Base-by-base conservation (phyloP, 2,888 invertebrate species). In the Chelonus formosanus region DNA sequence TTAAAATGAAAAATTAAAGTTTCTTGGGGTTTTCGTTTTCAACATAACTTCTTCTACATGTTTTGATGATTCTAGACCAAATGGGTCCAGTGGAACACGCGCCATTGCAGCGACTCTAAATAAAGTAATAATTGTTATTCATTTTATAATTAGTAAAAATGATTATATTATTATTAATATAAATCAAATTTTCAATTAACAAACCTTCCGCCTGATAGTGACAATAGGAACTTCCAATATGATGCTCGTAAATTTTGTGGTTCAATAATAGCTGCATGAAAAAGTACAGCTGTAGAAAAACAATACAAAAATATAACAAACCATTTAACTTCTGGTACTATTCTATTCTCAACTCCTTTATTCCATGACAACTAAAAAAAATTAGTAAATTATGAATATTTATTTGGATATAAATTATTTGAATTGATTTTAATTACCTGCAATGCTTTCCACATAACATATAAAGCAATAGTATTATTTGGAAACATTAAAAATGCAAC, bases 361-460 rank as follows among this genome's bases (percentile, higher is more conserved):
- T 88, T 89, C 85, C 92, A 93, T n/a, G 90, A 80, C 60, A 91
- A 86, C 92, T 93, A 77, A 67, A 86, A 82, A 48, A 45, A 34
- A 35, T 57, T 47, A 45, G 10, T 35, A 40, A n/a, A 35, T 32
- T 45, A 63, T 45, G 56, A 8, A 36, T 50, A 59, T n/a, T 4
- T 36, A 43, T 45, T 40, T 40, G 20, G 32, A 7, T 54, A 50
- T 70, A 54, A 48, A 47, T 56, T 36, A 20, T 20, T 20, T 2
- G 2, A 20, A 20, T 20, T 20, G 20, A 20, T 20, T 20, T 20
- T 20, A 67, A 75, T 78, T 81, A 93, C 93, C 87, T 95, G 94
- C 48, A 93, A 85, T 54, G 90, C 88, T 85, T 95, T 95, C 91
- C 94, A 93, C 85, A 92, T 88, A 4, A 92, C 88, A 81, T 94